These are phyloP conservation scores for Catagonus wagneri DNA, from an alignment of 2,113 vertebrate genomes.

Conservation along the genomic window DNA sequence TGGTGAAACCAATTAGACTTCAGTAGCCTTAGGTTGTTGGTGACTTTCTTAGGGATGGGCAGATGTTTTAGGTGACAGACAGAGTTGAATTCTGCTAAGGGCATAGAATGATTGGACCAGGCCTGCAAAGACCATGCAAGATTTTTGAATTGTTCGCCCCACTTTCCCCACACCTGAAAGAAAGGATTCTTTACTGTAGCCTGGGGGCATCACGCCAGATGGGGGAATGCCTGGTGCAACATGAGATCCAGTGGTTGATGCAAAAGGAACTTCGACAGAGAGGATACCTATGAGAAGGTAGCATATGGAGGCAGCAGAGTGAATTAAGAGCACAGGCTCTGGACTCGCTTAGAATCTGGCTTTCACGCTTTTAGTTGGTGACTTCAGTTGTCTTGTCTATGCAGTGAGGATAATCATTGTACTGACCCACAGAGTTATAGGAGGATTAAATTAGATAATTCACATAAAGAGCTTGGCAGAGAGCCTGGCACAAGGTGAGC, in stretches of 20 bases:
- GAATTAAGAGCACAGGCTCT: not conserved
- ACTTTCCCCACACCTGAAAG: not conserved
- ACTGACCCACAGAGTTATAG: not conserved
- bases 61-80: not conserved
- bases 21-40: not conserved
- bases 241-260: not conserved
- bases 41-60: not conserved
- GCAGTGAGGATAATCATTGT: not conserved
- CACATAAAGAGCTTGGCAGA: not conserved
- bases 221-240: not conserved
- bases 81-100: not conserved
- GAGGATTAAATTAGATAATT: not conserved
- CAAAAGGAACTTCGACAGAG: not conserved
- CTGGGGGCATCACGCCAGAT: not conserved
- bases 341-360: not conserved
- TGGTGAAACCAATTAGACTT: not conserved
- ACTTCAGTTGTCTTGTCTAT: not conserved
- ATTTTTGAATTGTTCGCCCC: not conserved
- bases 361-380: not conserved
- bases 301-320: not conserved
- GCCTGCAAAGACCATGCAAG: not conserved
- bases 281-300: not conserved
- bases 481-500: not conserved
- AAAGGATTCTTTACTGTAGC: not conserved
- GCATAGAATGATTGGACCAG: not conserved